phyloP scores from a whole-genome alignment of 1,140 invertebrate species.

The Hormaphis cornu region DNA sequence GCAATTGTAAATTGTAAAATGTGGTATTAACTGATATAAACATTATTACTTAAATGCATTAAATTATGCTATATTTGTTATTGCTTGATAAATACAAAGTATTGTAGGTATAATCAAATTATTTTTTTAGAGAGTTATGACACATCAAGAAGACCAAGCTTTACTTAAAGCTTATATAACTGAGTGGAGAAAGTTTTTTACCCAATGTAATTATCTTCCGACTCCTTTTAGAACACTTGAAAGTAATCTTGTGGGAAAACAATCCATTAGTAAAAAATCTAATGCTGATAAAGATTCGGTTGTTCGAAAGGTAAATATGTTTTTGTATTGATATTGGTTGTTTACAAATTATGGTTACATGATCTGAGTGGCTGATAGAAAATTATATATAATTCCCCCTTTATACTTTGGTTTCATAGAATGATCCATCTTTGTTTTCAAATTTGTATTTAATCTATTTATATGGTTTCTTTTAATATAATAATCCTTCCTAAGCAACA shows the following conservation, averaged over 20 bases:
- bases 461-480: too few relatives aligned
- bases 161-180: slow-evolving; percentile 90
- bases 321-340: not conserved
- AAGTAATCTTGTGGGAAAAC: slow-evolving; percentile 59
- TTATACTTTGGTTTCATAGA: too few relatives aligned
- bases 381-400: too few relatives aligned
- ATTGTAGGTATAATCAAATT: not conserved
- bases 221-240: slow-evolving; percentile 92
- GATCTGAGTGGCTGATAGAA: too few relatives aligned
- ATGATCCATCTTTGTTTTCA: too few relatives aligned
- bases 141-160: slow-evolving; percentile 87
- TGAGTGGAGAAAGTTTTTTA: slow-evolving; percentile 96
- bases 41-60: too few relatives aligned
- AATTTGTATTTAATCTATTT: too few relatives aligned
- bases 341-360: too few relatives aligned
- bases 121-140: slow-evolving; percentile 59
- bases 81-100: not conserved
- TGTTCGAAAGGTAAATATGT: slow-evolving; percentile 59
- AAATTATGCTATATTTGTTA: too few relatives aligned
- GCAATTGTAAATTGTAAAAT: too few relatives aligned
- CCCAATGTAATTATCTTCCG: slow-evolving; percentile 91
- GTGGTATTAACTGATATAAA: too few relatives aligned
- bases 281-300: slow-evolving; percentile 74
- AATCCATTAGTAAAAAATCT: slow-evolving; percentile 57
- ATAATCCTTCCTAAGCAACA: too few relatives aligned